A percentile compares a stretch with the other conserved stretches of the same genome.
phyloP scores from a whole-genome alignment of 1,140 invertebrate genomes.

The Trinorchestia longiramus region DNA sequence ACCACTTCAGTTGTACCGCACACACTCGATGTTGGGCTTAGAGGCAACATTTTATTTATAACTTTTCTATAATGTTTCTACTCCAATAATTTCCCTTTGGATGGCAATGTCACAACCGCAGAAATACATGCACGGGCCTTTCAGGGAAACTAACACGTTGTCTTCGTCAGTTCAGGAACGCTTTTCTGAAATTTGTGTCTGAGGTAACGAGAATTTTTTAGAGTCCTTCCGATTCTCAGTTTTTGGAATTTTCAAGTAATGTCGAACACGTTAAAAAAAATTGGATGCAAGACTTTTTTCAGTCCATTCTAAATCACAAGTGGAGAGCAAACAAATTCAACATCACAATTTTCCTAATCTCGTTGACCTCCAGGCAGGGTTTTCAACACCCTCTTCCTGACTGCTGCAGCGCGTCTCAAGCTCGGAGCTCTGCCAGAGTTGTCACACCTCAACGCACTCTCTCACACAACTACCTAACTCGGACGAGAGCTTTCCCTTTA shows the following conservation, averaged over 20 bases:
- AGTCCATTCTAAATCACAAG: conserved; percentile 7
- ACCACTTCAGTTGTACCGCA: background rate
- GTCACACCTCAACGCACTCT: conserved; percentile 48
- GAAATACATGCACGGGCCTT: background rate
- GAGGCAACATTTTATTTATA: background rate
- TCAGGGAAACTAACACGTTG: background rate
- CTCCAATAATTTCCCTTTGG: background rate
- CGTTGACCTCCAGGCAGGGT: conserved; percentile 32
- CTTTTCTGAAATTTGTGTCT: background rate
- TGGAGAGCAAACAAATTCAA: background rate
- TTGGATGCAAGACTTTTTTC: background rate
- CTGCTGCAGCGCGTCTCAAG: conserved; percentile 19
- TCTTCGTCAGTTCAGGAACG: conserved; percentile 2
- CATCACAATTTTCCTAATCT: background rate
- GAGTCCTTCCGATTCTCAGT: background rate
- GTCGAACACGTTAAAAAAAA: background rate
- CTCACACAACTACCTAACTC: conserved; percentile 14
- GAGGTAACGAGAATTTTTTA: background rate
- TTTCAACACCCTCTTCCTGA: conserved; percentile 51
- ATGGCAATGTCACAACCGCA: background rate
- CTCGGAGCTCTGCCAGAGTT: conserved; percentile 48
- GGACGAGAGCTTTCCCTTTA: background rate
- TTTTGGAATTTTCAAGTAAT: background rate
- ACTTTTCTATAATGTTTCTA: background rate
- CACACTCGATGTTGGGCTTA: conserved; percentile 22